A percentile compares a stretch with the other conserved stretches of the same genome.
These are phyloP conservation scores for Sialis fuliginosa DNA, from an alignment of 2,888 invertebrate species.

Conservation along the genomic window DNA sequence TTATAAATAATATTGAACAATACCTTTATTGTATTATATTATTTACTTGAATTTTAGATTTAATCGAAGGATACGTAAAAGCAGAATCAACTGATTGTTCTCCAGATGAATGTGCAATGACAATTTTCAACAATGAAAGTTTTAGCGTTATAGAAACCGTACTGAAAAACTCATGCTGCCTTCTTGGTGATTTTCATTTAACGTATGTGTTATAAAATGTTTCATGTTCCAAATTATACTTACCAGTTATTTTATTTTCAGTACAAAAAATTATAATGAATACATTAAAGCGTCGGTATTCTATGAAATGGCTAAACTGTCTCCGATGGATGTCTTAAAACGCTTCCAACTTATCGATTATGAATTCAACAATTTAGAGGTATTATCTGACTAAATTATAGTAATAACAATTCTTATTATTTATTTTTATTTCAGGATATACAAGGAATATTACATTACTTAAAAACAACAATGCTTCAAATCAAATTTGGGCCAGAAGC, in stretches of 20 bases:
- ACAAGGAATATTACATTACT: constrained; percentile 22
- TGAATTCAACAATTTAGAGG: constrained; percentile 1
- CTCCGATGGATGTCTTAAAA: constrained; percentile 28
- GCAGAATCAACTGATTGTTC: not conserved
- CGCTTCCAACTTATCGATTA: constrained; percentile 17
- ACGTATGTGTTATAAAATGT: constrained; percentile 18
- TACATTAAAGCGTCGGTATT: constrained; percentile 31
- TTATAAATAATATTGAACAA: not conserved
- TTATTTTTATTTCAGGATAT: constrained; percentile 15
- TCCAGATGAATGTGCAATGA: not conserved
- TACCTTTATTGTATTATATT: not conserved
- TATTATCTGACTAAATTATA: not conserved
- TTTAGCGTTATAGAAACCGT: constrained; percentile 14
- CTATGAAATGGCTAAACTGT: constrained; percentile 33
- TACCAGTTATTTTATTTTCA: not conserved
- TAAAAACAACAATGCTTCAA: constrained; percentile 22
- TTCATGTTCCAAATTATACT: not conserved
- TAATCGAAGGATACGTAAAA: not conserved
- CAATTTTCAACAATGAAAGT: not conserved
- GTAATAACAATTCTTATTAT: not conserved
- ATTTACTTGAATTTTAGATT: not conserved
- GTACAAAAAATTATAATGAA: constrained; percentile 15
- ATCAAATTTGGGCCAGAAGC: constrained; percentile 26
- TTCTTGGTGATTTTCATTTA: constrained; percentile 36
- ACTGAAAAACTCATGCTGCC: constrained; percentile 33